Conservation (phyloP, 1,140 invertebrate species). For the Pogonognathellus flavescens region DNA sequence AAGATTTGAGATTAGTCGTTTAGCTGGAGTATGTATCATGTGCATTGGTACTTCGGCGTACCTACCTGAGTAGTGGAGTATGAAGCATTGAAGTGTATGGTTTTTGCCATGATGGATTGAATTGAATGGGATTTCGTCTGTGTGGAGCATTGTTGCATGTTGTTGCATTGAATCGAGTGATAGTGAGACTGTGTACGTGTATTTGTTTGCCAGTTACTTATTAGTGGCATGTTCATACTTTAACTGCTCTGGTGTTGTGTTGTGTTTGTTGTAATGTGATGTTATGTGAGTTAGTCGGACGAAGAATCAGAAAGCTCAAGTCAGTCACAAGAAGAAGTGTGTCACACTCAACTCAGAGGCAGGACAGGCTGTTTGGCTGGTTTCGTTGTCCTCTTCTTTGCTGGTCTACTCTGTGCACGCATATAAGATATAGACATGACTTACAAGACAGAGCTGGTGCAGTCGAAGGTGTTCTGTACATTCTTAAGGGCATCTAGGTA, state of each 20-base stretch:
- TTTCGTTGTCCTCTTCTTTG: conserved; percentile 17
- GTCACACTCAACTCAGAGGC: conserved; percentile 34
- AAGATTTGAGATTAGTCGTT: too few species aligned
- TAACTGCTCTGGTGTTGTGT: neutral
- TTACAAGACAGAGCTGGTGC: neutral
- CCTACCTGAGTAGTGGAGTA: too few species aligned
- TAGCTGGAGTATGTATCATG: too few species aligned
- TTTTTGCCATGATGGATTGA: neutral
- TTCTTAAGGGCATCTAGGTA: neutral
- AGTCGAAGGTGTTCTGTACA: neutral
- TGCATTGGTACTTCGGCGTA: too few species aligned
- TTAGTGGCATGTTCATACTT: neutral
- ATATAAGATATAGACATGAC: neutral
- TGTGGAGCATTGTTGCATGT: neutral
- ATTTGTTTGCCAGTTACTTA: too few species aligned
- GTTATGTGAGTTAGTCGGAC: conserved; percentile 37
- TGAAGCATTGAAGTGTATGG: too few species aligned
- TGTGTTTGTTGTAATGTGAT: neutral
- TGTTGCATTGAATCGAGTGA: too few species aligned
- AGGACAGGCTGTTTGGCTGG: conserved; percentile 29
- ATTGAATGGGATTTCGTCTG: conserved; percentile 6
- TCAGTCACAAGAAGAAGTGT: conserved; percentile 27
- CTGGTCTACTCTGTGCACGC: neutral
- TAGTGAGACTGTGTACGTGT: too few species aligned
- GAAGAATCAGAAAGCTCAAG: conserved; percentile 45